These are phyloP conservation scores for Micrasema longulum DNA, from an alignment of 1,140 invertebrate species.

Conservation along the genomic window DNA sequence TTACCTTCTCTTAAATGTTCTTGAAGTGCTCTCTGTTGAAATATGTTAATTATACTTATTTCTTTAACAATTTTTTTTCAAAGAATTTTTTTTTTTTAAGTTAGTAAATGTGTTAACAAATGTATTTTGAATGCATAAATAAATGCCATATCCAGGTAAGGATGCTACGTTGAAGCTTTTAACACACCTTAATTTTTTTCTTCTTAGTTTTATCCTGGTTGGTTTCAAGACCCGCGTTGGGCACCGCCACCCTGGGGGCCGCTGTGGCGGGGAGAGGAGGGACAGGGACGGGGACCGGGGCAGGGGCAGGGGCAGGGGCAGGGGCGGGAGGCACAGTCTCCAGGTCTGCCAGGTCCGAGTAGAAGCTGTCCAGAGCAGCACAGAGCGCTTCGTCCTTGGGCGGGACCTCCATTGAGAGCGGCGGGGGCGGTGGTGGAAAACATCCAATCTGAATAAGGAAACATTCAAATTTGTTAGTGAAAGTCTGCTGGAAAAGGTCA, in stretches of 20 bases:
- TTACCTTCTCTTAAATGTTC: no score
- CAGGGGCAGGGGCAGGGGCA: background rate
- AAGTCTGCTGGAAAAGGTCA: background rate
- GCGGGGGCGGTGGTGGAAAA: background rate
- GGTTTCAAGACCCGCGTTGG: background rate
- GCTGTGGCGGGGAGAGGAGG: background rate
- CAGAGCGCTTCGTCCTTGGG: constrained; percentile 31
- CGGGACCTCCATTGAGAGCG: background rate
- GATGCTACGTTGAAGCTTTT: no score
- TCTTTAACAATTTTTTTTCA: background rate
- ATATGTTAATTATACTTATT: no score
- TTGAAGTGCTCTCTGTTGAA: no score
- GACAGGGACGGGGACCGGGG: background rate
- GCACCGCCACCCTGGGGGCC: background rate
- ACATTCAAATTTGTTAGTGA: no score
- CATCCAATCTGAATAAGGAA: background rate
- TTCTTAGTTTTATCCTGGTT: constrained; percentile 43
- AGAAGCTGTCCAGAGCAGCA: constrained; percentile 49
- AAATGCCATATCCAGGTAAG: no score
- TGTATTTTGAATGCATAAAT: background rate
- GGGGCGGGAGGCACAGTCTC: constrained; percentile 9
- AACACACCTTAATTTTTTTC: constrained; percentile 41
- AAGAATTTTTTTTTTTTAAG: background rate
- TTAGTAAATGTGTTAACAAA: background rate
- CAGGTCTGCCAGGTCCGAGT: constrained; percentile 48